Evolutionary conservation across 1,140 invertebrate genomes (phyloP).

Genomic region (Monochamus saltuarius): DNA sequence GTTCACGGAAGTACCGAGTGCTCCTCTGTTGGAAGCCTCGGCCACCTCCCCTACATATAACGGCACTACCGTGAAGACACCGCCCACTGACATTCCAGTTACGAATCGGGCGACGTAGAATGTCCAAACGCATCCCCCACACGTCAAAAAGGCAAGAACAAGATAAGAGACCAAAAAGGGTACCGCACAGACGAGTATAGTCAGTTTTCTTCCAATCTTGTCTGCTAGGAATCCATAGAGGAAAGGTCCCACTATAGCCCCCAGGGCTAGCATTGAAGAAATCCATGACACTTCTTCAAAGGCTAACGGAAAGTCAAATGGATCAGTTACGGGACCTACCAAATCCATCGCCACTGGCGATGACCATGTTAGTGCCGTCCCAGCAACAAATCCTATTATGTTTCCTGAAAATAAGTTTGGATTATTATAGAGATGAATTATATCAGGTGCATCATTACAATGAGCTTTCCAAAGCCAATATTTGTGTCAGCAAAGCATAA

Average conservation of each 20-base stretch:
- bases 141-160: slow-evolving; percentile 49
- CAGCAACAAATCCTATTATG: slow-evolving; percentile 61
- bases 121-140: slow-evolving; percentile 74
- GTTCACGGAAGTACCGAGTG: slow-evolving; percentile 35
- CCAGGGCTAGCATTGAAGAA: slow-evolving; percentile 67
- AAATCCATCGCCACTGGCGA: slow-evolving; percentile 57
- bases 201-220: slow-evolving; percentile 53
- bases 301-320: slow-evolving; percentile 34
- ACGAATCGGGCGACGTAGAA: slow-evolving; percentile 58
- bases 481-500: too few species aligned
- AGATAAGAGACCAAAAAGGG: slow-evolving; percentile 30
- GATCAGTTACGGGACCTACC: slow-evolving; percentile 29
- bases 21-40: slow-evolving; percentile 41
- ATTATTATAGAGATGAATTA: background rate
- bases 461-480: too few species aligned
- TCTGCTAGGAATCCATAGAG: slow-evolving; percentile 49
- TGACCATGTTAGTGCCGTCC: slow-evolving; percentile 69
- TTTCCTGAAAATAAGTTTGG: slow-evolving; percentile 57
- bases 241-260: slow-evolving; percentile 60
- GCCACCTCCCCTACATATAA: slow-evolving; percentile 57
- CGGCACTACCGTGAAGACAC: slow-evolving; percentile 55
- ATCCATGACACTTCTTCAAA: slow-evolving; percentile 34
- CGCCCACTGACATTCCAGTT: slow-evolving; percentile 53
- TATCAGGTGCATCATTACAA: too few species aligned
- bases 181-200: slow-evolving; percentile 52